Evolutionary conservation across 2,888 invertebrate genomes (phyloP), one percentile per base, ranked within the genome.

Genomic region (Busseola fusca): DNA sequence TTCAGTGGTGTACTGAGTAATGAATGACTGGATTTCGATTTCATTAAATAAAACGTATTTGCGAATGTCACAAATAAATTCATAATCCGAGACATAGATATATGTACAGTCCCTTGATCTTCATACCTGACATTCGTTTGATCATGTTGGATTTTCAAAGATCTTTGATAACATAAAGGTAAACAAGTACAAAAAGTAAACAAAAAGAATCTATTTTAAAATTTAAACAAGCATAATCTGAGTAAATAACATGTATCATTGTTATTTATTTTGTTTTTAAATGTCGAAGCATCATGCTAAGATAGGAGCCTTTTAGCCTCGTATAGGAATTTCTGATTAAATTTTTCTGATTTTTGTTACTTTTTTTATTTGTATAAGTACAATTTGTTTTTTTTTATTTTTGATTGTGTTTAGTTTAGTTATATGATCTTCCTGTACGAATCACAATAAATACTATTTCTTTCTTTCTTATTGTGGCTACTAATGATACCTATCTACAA

Each of bases 1-100:
- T n/a, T n/a, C 50, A 40, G 64, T 54, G 14, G 40, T 30, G 40
- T 69, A 25, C 9, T 37, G 37, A 48, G 42, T n/a, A 42, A 34
- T 50, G 27, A 63, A 63, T 63, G 45, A 66, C 56, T 34, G 42
- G 50, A 72, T 75, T 58, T 50, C n/a, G 16, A 27, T 50, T 5
- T 57, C 21, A 58, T 50, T 42, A 34, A 56, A 37, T 59, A 30
- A 25, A 48, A 18, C 48, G 9, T 34, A 65, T 16, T 25, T 21
- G 45, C 65, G 57, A 66, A 50, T 50, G 21, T 25, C 25, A n/a
- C 21, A 30, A 48, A 56, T 56, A 4, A 57, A 48, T 48, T 25
- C 3, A 40, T 60, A 37, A 48, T 48, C 40, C 25, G 14, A 52
- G 21, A 12, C 40, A 12, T n/a, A 12, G 3, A 34, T 34, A 34